Evolutionary conservation across 2,797 vertebrate genomes (phyloP), one percentile per base, ranked within the genome.

Genomic region (Diplodus sargus): DNA sequence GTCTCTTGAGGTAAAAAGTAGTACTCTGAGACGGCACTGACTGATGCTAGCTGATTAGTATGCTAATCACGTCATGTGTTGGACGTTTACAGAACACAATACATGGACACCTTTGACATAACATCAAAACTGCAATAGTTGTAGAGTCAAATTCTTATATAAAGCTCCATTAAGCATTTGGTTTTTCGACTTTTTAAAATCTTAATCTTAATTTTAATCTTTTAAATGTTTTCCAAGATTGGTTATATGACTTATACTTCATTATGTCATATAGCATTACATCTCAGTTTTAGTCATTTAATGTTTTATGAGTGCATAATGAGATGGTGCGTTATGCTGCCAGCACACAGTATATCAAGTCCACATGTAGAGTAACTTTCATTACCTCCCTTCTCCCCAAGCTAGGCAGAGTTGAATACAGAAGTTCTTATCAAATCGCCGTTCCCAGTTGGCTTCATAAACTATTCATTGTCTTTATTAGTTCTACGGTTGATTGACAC

Each of bases 401-500:
- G 71, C 49, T 42, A 75, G 56, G 16, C 47, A 58, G 1, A 74
- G 34, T 68, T 43, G 73, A 73, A 76, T 62, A 17, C 61, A 65
- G 9, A 71, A 43, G 53, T 18, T 60, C 52, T 68, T 47, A 63
- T 78, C 9, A 59, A 45, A 71, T 79, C 83, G 86, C 59, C 25
- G 56, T 70, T 77, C 22, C 56, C 69, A 69, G 45, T 71, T 58
- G 63, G 62, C 49, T 82, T 81, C 56, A 88, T 83, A 39, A 83
- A 77, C 34, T 64, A 87, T 89, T 85, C 71, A 88, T 86, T 81
- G 72, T 42, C 62, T 56, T 81, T 84, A 82, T 81, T 72, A 48
- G 52, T 70, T 66, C 48, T 47, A 74, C 51, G 6, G 53, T 43
- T 80, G 75, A 89, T 63, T 76, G 85, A 84, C 78, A 86, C 22